phyloP scores from a whole-genome alignment of 2,888 invertebrate species.

The Schizaphis graminum region DNA sequence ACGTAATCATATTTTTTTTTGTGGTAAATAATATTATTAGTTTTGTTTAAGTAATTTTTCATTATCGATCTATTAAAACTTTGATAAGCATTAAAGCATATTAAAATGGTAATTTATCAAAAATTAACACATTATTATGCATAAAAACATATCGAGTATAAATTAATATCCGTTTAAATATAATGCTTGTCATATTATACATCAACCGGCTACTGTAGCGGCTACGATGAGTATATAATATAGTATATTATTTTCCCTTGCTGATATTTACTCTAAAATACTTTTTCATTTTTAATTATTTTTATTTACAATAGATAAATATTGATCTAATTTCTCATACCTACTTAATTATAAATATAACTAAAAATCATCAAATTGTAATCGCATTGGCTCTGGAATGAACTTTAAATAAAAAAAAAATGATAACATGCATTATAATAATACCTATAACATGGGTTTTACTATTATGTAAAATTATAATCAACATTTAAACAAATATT shows the following conservation, averaged over 20 bases:
- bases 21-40: neutral
- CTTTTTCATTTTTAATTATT: neutral
- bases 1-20: neutral
- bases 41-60: neutral
- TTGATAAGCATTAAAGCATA: neutral
- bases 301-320: neutral
- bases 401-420: neutral
- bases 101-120: neutral
- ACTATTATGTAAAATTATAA: neutral
- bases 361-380: neutral
- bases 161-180: neutral
- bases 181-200: too few relatives aligned
- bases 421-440: neutral
- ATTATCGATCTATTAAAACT: neutral
- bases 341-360: neutral
- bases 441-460: neutral
- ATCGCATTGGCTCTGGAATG: too few relatives aligned
- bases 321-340: neutral
- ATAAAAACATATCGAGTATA: neutral
- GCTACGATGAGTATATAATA: too few relatives aligned
- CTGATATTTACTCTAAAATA: neutral
- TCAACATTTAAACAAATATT: conserved; percentile 1
- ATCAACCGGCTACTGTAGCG: too few relatives aligned
- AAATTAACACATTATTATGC: neutral
- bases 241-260: neutral